Conservation (phyloP, 2,113 vertebrate genomes). For the Bufo gargarizans region DNA sequence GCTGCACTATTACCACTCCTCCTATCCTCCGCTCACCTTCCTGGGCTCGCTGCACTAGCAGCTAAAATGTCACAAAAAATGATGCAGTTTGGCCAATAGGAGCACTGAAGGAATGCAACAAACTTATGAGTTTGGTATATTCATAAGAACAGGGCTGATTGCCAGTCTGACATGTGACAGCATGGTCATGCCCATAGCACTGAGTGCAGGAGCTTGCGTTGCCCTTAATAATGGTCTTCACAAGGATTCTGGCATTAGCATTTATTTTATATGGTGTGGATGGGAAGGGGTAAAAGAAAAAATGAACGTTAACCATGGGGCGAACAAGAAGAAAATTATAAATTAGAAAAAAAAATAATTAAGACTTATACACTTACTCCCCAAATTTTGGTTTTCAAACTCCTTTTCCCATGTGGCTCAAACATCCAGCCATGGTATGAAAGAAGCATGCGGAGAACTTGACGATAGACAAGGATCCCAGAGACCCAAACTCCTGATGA, state of each 20-base stretch:
- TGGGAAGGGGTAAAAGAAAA: background rate
- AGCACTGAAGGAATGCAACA: too few relatives aligned
- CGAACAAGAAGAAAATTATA: background rate
- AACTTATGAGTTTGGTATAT: too few relatives aligned
- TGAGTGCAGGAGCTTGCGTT: background rate
- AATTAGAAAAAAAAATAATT: background rate
- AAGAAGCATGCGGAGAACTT: conserved; percentile 83
- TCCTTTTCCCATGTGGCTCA: conserved; percentile 86
- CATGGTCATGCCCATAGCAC: too few relatives aligned
- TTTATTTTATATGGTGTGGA: background rate
- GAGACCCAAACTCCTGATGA: conserved; percentile 86
- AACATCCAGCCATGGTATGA: conserved; percentile 96
- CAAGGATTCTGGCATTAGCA: background rate
- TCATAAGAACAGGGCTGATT: too few relatives aligned
- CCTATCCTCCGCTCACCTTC: too few relatives aligned
- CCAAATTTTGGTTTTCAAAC: conserved; percentile 83
- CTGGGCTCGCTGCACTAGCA: too few relatives aligned
- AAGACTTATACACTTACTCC: conserved; percentile 72
- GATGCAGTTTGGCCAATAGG: too few relatives aligned
- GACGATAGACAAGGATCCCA: conserved; percentile 84
- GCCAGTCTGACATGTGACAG: too few relatives aligned
- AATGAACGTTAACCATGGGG: background rate
- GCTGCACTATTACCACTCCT: too few relatives aligned
- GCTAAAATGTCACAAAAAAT: too few relatives aligned
- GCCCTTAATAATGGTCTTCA: background rate